Base-by-base conservation (phyloP, 2,113 vertebrate genomes). In the Ardeotis arabs region DNA sequence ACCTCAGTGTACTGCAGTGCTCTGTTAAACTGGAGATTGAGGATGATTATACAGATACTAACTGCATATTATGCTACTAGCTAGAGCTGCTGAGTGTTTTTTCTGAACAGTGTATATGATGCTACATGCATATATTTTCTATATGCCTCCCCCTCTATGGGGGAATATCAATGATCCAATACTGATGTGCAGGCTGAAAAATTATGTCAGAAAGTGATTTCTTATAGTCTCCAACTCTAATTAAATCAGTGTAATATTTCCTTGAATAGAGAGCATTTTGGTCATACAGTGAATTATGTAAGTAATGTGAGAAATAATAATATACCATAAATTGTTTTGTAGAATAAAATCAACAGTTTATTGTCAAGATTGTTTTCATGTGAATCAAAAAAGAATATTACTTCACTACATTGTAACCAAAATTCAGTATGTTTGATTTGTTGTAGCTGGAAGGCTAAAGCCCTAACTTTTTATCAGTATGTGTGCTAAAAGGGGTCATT, bases 381-480 rank as follows among this genome's bases (percentile, higher is more conserved):
- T 89, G 64, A 86, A 63, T 23, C 15, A 11, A 87, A 66, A 84
- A 94, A 21, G 25, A 82, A 41, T 37, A 62, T 25, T 44, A 58
- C 23, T 92, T 67, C 37, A 64, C 39, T 90, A 95, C 35, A 27
- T 52, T 44, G 28, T n/a, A 89, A 73, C 2, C 50, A 81, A 93
- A 95, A 90, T 86, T 69, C 91, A 93, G 20, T 78, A 78, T 47
- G 28, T 86, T 96, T 91, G 60, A 52, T 96, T 94, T 94, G 20
- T 45, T 93, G 37, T 62, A 96, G 47, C 44, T 73, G 80, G 44
- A 82, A 92, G 52, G n/a, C 29, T 69, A 80, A 75, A 70, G n/a
- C 75, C 82, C 91, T 91, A 86, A 82, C 31, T 79, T 92, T 80
- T 82, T 95, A 67, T 90, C 77, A 94, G 44, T 59, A 35, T 52